A percentile compares a stretch with the other conserved stretches of the same genome.
These are phyloP conservation scores for Hydrophis major DNA, from an alignment of 2,797 vertebrate genomes.

Conservation along the genomic window DNA sequence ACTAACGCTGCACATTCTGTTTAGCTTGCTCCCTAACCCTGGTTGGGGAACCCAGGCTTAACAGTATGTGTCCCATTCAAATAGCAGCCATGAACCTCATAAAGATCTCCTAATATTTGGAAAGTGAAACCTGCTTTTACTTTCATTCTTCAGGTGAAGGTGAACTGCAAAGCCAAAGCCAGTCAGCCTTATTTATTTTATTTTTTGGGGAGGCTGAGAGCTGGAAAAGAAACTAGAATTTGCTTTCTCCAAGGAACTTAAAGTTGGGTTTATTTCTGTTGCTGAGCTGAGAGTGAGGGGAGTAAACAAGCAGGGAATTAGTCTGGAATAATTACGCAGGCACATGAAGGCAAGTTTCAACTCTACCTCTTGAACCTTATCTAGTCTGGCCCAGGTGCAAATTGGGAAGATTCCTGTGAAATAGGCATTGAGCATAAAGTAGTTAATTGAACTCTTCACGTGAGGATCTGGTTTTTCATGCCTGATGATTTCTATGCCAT, in stretches of 20 bases:
- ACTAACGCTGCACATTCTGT: no score
- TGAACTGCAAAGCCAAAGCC: no score
- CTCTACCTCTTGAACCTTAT: neutral
- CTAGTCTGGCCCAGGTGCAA: neutral
- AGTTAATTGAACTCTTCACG: neutral
- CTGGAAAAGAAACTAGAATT: neutral
- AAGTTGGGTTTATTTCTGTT: neutral
- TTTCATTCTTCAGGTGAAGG: neutral
- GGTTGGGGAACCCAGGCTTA: no score
- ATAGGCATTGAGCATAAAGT: neutral
- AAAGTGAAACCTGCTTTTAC: neutral
- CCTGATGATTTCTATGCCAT: neutral
- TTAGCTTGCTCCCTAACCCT: no score
- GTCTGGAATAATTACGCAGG: neutral
- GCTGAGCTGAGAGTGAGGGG: neutral
- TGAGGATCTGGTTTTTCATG: neutral
- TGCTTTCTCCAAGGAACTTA: neutral
- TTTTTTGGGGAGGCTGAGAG: neutral
- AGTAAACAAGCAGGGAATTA: neutral
- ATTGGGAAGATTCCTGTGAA: neutral
- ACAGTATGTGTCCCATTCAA: conserved; percentile 56
- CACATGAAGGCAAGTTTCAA: neutral
- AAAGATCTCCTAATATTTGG: rapidly evolving
- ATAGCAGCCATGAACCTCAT: neutral
- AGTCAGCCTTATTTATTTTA: neutral